A percentile compares a stretch with the other conserved stretches of the same genome.
These are phyloP conservation scores for Microcebus jonahi DNA, from an alignment of 2,113 vertebrate species.

Conservation along the genomic window DNA sequence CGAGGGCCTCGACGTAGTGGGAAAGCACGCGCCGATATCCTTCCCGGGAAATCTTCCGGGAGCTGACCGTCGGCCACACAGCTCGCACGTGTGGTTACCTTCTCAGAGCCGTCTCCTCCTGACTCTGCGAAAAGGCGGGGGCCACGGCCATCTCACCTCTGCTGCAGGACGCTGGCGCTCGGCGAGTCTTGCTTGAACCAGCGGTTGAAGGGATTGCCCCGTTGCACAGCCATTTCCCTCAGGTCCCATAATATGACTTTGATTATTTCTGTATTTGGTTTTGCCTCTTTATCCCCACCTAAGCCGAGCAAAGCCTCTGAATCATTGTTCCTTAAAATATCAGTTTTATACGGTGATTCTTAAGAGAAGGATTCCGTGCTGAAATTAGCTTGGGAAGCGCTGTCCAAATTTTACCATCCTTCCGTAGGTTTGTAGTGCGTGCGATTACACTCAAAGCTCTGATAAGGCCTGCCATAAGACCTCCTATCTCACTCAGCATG, in stretches of 20 bases:
- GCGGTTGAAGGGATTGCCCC: background rate
- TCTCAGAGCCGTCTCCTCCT: too few species aligned
- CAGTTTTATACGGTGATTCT: background rate
- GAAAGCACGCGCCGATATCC: background rate
- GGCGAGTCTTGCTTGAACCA: accelerated
- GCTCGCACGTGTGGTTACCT: too few species aligned
- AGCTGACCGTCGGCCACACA: background rate
- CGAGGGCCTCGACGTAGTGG: background rate
- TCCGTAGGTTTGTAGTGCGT: too few species aligned
- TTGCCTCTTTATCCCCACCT: background rate
- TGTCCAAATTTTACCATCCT: accelerated
- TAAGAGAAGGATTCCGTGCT: background rate
- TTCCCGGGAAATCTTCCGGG: background rate
- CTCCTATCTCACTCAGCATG: background rate
- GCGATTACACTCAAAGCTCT: background rate
- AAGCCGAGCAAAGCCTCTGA: background rate
- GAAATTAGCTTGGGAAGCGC: background rate
- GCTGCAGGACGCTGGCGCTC: accelerated
- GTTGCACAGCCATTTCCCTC: accelerated
- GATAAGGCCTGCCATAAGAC: background rate
- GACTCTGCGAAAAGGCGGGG: background rate
- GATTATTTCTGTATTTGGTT: background rate
- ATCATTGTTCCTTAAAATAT: background rate
- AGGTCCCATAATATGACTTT: background rate
- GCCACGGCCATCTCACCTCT: accelerated